These are phyloP conservation scores for Coenonympha glycerion DNA, from an alignment of 2,888 invertebrate species.

Conservation along the genomic window DNA sequence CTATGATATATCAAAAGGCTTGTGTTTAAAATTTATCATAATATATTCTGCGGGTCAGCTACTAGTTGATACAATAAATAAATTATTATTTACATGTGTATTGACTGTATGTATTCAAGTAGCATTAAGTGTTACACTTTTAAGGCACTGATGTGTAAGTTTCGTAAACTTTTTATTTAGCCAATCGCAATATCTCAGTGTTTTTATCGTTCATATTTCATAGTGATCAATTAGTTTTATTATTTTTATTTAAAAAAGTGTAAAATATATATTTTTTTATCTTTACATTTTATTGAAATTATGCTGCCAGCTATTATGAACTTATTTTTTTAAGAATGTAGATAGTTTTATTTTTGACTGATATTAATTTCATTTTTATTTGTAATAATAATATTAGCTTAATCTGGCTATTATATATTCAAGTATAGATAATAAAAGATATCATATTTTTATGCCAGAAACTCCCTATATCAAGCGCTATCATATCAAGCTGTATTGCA, in stretches of 20 bases:
- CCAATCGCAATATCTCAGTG: slow-evolving; percentile 27
- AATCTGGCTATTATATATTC: too few species aligned
- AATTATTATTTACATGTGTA: background rate
- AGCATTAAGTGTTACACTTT: slow-evolving; percentile 25
- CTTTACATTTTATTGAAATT: background rate
- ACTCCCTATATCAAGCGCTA: too few species aligned
- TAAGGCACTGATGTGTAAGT: slow-evolving; percentile 30
- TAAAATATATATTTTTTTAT: slow-evolving; percentile 8
- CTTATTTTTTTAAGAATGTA: background rate
- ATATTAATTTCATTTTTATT: background rate
- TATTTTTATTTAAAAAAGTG: slow-evolving; percentile 6
- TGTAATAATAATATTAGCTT: background rate
- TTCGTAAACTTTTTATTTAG: slow-evolving; percentile 22
- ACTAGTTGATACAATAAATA: background rate
- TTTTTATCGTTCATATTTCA: slow-evolving; percentile 14
- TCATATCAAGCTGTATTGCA: too few species aligned
- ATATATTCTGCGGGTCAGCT: too few species aligned
- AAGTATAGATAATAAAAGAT: too few species aligned
- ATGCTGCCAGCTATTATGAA: slow-evolving; percentile 7
- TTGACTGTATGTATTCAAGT: background rate
- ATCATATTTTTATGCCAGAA: too few species aligned
- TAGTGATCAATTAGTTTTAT: slow-evolving; percentile 4
- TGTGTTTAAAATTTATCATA: too few species aligned
- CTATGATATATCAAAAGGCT: too few species aligned
- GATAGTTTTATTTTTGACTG: background rate